Conservation (phyloP, 1,140 invertebrate species). For the Lamellibrachia luymesi region DNA sequence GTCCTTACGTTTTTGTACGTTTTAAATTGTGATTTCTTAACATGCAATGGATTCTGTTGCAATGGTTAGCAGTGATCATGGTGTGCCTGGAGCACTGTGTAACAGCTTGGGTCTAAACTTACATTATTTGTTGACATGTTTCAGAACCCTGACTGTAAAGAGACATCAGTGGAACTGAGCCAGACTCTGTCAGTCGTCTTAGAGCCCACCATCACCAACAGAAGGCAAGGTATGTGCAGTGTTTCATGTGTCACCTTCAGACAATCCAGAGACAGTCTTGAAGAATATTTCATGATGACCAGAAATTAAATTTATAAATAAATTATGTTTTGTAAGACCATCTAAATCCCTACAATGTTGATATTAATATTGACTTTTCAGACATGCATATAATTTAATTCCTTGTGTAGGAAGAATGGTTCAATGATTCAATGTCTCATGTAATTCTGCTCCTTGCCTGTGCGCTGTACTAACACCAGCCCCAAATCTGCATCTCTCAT, state of each 20-base stretch:
- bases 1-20: background rate
- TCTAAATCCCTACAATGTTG: background rate
- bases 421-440: background rate
- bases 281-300: background rate
- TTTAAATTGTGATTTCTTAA: background rate
- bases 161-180: slow-evolving; percentile 71
- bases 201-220: slow-evolving; percentile 62
- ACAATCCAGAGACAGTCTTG: background rate
- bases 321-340: background rate
- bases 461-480: background rate
- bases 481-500: background rate
- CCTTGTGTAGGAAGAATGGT: background rate
- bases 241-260: background rate
- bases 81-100: background rate
- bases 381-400: background rate
- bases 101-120: background rate
- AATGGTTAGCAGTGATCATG: background rate
- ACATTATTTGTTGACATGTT: background rate
- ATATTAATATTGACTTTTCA: background rate
- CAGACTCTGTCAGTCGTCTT: slow-evolving; percentile 85
- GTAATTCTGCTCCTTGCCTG: background rate
- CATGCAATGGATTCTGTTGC: background rate
- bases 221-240: background rate
- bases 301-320: background rate
- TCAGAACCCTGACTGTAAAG: slow-evolving; percentile 61